A percentile compares a stretch with the other conserved stretches of the same genome.
Evolutionary conservation across 2,888 invertebrate genomes (phyloP).

Genomic region (Acleris literana): DNA sequence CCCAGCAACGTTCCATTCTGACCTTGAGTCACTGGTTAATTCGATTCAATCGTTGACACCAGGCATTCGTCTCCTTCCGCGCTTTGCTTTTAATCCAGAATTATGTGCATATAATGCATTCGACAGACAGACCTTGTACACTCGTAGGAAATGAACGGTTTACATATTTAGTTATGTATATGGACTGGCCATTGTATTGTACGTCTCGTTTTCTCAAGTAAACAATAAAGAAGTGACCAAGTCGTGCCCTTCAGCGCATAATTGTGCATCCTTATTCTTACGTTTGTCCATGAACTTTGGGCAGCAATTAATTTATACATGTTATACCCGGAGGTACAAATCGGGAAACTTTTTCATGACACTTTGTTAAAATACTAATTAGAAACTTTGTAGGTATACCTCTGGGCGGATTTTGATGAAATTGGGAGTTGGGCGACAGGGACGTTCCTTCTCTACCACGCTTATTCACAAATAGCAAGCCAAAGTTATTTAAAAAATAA

Average conservation of each 20-base stretch:
- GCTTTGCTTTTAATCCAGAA: constrained; percentile 23
- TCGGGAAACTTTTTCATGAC: no score
- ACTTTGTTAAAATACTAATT: no score
- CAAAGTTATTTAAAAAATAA: no score
- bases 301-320: background rate
- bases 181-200: background rate
- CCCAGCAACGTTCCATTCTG: background rate
- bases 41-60: constrained; percentile 16
- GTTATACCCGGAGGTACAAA: background rate
- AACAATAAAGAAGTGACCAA: constrained; percentile 1
- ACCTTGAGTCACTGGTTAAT: background rate
- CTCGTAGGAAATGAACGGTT: constrained; percentile 24
- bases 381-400: no score
- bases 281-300: background rate
- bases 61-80: constrained; percentile 8
- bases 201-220: constrained; percentile 2
- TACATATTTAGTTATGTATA: background rate
- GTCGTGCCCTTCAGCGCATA: background rate
- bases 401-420: no score
- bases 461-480: no score
- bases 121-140: constrained; percentile 7
- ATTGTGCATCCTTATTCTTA: background rate
- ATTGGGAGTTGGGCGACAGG: no score
- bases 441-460: no score
- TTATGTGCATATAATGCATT: constrained; percentile 18